These are phyloP conservation scores for Ectobius pallidus DNA, from an alignment of 2,888 invertebrate species.

Conservation along the genomic window DNA sequence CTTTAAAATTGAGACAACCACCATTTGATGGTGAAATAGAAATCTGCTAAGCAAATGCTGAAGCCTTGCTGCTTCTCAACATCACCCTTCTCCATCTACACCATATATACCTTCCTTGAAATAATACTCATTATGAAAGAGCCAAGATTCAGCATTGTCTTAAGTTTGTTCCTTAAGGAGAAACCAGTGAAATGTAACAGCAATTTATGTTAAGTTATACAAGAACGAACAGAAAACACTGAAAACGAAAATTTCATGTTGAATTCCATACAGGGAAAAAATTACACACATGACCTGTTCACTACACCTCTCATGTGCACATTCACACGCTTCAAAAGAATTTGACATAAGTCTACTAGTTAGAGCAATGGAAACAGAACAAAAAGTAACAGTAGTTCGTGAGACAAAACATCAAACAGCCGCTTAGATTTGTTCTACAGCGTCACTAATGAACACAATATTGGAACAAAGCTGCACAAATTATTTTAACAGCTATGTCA, in stretches of 20 bases:
- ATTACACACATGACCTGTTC: constrained; percentile 11
- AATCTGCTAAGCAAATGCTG: constrained; percentile 31
- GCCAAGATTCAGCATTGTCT: constrained; percentile 24
- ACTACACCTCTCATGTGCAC: not conserved
- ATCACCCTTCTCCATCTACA: constrained; percentile 2
- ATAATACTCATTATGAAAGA: not conserved
- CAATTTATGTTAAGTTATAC: constrained; percentile 14
- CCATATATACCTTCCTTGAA: not conserved
- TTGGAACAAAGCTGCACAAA: constrained; percentile 40
- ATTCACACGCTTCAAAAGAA: not conserved
- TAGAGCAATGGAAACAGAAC: not conserved
- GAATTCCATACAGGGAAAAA: constrained; percentile 10
- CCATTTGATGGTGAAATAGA: constrained; percentile 26
- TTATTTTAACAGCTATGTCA: constrained; percentile 27
- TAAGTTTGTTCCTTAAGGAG: not conserved
- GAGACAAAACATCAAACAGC: not conserved
- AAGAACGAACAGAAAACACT: not conserved
- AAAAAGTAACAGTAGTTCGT: not conserved
- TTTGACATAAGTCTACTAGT: not conserved
- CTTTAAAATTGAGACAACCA: constrained; percentile 13
- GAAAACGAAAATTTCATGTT: not conserved
- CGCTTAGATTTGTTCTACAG: constrained; percentile 17
- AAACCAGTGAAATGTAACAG: not conserved
- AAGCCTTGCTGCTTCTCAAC: constrained; percentile 22
- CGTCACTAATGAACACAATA: constrained; percentile 38